Evolutionary conservation across 2,888 invertebrate genomes (phyloP).

Genomic region (Ormyrus thymus): DNA sequence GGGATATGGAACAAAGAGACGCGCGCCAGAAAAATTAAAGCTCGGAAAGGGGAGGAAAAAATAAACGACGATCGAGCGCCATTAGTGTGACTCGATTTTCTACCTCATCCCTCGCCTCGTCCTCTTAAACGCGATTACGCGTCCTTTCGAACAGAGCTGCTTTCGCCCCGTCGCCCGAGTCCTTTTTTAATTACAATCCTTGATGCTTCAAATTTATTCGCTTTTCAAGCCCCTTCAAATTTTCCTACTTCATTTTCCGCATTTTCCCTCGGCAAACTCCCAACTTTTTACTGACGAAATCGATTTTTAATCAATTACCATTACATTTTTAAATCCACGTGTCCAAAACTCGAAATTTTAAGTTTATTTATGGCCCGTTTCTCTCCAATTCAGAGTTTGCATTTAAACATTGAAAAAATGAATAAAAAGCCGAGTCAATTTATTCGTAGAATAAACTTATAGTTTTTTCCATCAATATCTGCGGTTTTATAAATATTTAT

Average conservation of each 20-base stretch:
- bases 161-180: neutral
- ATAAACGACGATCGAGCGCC: constrained; percentile 14
- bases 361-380: no score
- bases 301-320: no score
- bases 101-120: neutral
- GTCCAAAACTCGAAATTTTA: no score
- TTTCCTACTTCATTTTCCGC: neutral
- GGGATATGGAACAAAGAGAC: neutral
- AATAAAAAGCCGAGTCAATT: no score
- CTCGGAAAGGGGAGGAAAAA: neutral
- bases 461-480: no score
- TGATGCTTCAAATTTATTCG: neutral
- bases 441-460: no score
- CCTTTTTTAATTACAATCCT: constrained; percentile 17
- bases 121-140: constrained; percentile 21
- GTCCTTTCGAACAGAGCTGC: constrained; percentile 2
- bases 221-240: neutral
- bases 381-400: no score
- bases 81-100: constrained; percentile 41
- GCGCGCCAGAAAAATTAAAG: constrained; percentile 33
- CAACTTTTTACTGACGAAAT: no score
- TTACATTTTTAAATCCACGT: no score
- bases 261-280: no score
- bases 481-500: no score
- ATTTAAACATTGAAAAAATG: no score